These are phyloP conservation scores for Ophion ellenae DNA, from an alignment of 2,888 invertebrate genomes.

Conservation along the genomic window DNA sequence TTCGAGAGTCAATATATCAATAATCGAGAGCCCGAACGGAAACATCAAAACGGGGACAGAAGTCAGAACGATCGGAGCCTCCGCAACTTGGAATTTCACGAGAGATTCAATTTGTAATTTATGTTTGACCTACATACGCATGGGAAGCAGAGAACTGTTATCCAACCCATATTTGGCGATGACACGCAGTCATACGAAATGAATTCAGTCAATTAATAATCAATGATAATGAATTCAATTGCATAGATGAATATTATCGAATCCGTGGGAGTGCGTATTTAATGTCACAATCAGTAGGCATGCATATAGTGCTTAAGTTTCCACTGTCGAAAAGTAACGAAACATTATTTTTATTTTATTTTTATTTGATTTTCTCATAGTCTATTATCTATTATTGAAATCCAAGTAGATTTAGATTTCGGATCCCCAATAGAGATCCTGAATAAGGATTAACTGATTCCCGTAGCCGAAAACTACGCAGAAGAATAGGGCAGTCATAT, in stretches of 20 bases:
- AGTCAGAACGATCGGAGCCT: constrained; percentile 8
- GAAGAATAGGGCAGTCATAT: too few relatives aligned
- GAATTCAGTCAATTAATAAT: neutral
- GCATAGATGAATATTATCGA: neutral
- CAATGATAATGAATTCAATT: neutral
- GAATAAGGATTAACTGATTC: too few relatives aligned
- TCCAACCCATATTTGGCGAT: neutral
- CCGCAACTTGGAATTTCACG: neutral
- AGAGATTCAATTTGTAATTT: neutral
- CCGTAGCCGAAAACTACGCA: too few relatives aligned
- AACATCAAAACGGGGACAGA: neutral
- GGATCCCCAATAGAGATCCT: too few relatives aligned
- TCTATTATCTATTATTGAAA: too few relatives aligned
- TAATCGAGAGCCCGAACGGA: neutral
- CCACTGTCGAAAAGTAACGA: neutral
- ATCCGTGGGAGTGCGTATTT: neutral
- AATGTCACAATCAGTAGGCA: neutral
- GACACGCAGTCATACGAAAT: neutral
- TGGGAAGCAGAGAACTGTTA: neutral
- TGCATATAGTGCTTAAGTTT: neutral
- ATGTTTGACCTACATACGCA: neutral
- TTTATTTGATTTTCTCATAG: neutral
- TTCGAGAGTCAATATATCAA: neutral
- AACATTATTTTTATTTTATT: neutral
- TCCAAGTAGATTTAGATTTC: too few relatives aligned